A percentile compares a stretch with the other conserved stretches of the same genome.
phyloP scores from a whole-genome alignment of 2,888 invertebrate genomes.

The Rhamnusium bicolor region DNA sequence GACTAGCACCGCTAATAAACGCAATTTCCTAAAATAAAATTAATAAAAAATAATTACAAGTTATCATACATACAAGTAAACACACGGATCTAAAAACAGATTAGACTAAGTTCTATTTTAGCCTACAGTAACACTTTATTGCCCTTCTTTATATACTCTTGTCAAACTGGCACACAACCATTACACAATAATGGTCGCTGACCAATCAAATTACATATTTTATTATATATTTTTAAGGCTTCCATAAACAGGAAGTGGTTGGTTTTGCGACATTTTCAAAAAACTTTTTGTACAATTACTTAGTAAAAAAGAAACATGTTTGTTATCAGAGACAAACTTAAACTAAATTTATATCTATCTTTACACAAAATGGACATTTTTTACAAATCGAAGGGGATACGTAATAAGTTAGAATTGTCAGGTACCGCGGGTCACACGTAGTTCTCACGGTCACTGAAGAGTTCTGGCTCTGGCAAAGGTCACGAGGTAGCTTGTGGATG shows the following conservation, averaged over 20 bases:
- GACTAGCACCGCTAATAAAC: constrained; percentile 57
- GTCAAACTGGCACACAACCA: constrained; percentile 50
- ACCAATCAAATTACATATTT: constrained; percentile 42
- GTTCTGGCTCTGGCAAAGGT: constrained; percentile 59
- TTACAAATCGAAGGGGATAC: constrained; percentile 71
- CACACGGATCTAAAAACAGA: constrained; percentile 65
- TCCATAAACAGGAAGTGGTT: constrained; percentile 45
- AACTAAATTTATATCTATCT: constrained; percentile 72
- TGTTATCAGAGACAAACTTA: constrained; percentile 65
- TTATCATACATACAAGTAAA: constrained; percentile 61
- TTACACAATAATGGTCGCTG: constrained; percentile 59
- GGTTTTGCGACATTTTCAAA: constrained; percentile 53
- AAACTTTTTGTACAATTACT: constrained; percentile 60
- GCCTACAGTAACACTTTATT: constrained; percentile 65
- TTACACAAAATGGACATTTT: constrained; percentile 73
- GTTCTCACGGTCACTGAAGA: constrained; percentile 64
- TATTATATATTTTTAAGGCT: constrained; percentile 35
- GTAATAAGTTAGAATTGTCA: constrained; percentile 69
- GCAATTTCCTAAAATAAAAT: constrained; percentile 56
- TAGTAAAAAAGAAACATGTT: constrained; percentile 52
- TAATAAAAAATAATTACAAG: constrained; percentile 58
- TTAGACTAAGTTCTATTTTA: constrained; percentile 64
- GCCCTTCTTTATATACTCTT: constrained; percentile 62
- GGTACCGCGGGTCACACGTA: constrained; percentile 65
- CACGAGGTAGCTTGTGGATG: constrained; percentile 65